These are phyloP conservation scores for Lerista edwardsae DNA, from an alignment of 2,797 vertebrate genomes.

Conservation along the genomic window DNA sequence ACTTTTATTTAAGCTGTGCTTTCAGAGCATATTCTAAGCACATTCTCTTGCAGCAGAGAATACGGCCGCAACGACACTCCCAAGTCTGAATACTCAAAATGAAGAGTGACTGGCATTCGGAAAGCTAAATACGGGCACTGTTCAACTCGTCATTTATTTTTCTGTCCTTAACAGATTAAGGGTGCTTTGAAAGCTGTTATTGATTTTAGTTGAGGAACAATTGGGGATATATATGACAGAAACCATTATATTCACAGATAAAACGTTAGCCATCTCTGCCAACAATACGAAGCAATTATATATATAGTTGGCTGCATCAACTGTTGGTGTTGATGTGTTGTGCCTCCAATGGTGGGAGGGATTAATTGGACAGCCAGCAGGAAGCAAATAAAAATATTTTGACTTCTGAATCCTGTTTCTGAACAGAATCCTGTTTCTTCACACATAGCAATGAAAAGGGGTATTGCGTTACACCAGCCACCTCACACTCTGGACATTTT, in stretches of 20 bases:
- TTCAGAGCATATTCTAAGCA: conserved; percentile 59
- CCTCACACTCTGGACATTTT: neutral
- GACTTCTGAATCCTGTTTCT: too few relatives aligned
- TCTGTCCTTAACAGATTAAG: conserved; percentile 30
- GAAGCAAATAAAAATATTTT: too few relatives aligned
- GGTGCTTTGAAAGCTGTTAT: conserved; percentile 19
- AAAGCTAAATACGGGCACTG: conserved; percentile 17
- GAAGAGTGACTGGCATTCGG: conserved; percentile 46
- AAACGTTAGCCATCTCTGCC: neutral
- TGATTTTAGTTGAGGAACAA: conserved; percentile 14
- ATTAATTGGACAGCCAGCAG: too few relatives aligned
- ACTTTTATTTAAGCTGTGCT: conserved; percentile 21
- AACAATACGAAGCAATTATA: neutral
- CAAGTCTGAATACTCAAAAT: conserved; percentile 36
- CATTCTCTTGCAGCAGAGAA: conserved; percentile 60
- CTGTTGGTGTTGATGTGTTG: too few relatives aligned
- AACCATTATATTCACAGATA: neutral
- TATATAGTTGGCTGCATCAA: too few relatives aligned
- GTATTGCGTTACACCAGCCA: too few relatives aligned
- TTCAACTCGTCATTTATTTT: conserved; percentile 24
- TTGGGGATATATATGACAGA: conserved; percentile 10
- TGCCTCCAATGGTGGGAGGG: too few relatives aligned
- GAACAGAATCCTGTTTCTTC: too few relatives aligned
- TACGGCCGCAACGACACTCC: conserved; percentile 30
- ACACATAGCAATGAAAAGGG: too few relatives aligned